These are phyloP conservation scores for Equus quagga DNA, from an alignment of 2,113 vertebrate species.

Conservation along the genomic window DNA sequence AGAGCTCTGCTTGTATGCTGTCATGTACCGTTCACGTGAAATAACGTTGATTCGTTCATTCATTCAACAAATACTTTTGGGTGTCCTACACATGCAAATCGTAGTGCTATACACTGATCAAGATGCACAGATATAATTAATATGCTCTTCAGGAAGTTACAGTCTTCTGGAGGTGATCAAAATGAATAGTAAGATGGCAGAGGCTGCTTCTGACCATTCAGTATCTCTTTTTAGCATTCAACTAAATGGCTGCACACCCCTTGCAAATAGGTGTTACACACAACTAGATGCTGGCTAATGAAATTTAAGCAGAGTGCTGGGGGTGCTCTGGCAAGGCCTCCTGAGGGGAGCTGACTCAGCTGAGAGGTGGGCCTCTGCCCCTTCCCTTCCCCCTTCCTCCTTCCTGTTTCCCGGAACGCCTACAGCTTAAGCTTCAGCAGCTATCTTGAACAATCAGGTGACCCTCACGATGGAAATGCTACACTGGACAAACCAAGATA, in stretches of 20 bases:
- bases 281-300: neutral
- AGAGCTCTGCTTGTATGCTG: neutral
- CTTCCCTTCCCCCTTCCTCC: neutral
- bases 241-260: neutral
- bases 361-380: neutral
- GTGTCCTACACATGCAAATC: neutral
- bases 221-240: neutral
- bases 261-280: neutral
- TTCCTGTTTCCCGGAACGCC: neutral
- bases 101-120: neutral
- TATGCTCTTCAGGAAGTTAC: neutral
- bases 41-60: neutral
- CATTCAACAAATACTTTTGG: neutral
- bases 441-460: neutral
- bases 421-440: neutral
- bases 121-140: neutral
- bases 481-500: neutral
- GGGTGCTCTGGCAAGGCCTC: neutral
- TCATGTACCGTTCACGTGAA: neutral
- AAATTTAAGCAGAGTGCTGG: neutral
- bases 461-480: neutral
- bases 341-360: neutral
- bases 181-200: neutral
- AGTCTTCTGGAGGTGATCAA: neutral
- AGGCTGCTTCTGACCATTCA: neutral